Percentiles rank a stretch among this genome's conserved stretches.
These are phyloP conservation scores for Frieseomelitta varia DNA, from an alignment of 1,140 invertebrate genomes.

Conservation along the genomic window DNA sequence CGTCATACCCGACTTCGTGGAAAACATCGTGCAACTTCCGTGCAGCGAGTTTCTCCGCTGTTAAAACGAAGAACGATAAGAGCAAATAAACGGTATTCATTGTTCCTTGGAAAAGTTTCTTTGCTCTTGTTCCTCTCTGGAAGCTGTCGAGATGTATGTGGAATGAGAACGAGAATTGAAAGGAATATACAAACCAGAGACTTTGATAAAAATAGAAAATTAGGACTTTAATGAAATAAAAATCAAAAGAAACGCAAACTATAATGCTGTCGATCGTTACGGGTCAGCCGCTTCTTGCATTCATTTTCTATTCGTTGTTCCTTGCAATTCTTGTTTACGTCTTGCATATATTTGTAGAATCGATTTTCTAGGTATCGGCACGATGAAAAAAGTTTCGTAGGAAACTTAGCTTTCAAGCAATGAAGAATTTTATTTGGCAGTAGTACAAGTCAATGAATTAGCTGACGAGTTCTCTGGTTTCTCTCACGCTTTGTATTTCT, in stretches of 20 bases:
- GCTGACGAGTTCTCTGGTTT: neutral
- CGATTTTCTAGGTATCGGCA: neutral
- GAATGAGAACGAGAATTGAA: too few species aligned
- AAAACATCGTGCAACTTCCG: neutral
- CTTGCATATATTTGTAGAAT: neutral
- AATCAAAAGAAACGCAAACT: too few species aligned
- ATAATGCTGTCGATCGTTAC: too few species aligned
- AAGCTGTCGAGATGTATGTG: too few species aligned
- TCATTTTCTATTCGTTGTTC: too few species aligned
- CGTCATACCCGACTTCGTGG: neutral
- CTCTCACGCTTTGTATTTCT: neutral
- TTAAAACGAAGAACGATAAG: neutral
- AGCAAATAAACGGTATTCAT: neutral
- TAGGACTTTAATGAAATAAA: too few species aligned
- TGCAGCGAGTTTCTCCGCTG: neutral
- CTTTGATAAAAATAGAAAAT: too few species aligned
- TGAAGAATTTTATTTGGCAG: neutral
- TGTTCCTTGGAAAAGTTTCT: neutral
- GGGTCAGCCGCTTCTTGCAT: too few species aligned
- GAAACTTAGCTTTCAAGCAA: neutral
- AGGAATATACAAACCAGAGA: too few species aligned
- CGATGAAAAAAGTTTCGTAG: neutral
- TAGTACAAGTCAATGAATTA: neutral
- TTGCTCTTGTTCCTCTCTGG: neutral
- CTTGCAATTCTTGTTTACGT: neutral